A percentile compares a stretch with the other conserved stretches of the same genome.
phyloP scores from a whole-genome alignment of 2,797 vertebrate species.

The Caiman crocodilus region DNA sequence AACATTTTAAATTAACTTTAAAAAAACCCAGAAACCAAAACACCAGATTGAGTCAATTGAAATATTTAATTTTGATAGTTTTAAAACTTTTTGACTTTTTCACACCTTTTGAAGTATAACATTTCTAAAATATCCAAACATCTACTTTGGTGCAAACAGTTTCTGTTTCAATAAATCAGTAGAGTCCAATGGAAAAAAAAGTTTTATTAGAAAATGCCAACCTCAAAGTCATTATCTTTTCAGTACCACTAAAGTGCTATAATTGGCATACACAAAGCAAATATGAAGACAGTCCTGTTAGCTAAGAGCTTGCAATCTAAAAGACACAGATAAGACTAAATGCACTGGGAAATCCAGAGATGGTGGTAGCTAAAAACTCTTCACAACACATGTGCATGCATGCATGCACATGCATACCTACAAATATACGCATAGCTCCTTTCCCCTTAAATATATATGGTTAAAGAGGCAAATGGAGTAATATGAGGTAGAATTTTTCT shows the following conservation, averaged over 20 bases:
- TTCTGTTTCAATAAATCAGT: neutral
- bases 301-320: constrained; percentile 48
- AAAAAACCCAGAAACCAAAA: no score
- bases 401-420: neutral
- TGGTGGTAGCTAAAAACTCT: neutral
- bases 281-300: constrained; percentile 8
- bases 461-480: neutral
- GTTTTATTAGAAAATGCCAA: neutral
- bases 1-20: neutral
- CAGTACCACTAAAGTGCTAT: neutral
- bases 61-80: neutral
- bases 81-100: neutral
- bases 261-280: constrained; percentile 3
- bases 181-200: neutral
- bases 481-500: accelerated
- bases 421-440: neutral
- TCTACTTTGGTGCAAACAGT: neutral
- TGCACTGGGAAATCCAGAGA: constrained; percentile 34
- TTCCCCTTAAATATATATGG: neutral
- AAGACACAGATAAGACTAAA: constrained; percentile 58
- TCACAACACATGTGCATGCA: no score
- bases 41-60: no score
- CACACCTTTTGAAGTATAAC: neutral
- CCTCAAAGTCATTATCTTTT: constrained; percentile 16
- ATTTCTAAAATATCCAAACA: neutral